Evolutionary conservation across 2,888 invertebrate species (phyloP), one percentile per base, ranked within the genome.

Genomic region (Cepaea hortensis): DNA sequence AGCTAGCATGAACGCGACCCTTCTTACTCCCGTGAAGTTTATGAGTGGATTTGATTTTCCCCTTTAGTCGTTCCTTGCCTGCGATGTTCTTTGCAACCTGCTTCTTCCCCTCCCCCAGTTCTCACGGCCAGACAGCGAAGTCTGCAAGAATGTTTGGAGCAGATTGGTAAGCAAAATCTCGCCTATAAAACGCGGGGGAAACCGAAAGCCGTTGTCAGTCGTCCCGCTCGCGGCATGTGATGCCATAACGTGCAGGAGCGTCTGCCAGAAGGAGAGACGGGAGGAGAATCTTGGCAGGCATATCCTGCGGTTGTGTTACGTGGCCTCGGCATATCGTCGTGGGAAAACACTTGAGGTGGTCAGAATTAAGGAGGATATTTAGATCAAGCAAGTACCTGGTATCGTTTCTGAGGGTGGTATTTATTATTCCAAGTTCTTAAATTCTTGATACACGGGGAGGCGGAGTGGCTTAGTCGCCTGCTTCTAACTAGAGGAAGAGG

Each of bases 1-100:
- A 55, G 23, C 20, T 11, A 62, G 84, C 76, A 18, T 35, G 84
- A 84, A 50, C 76, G 20, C 76, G 84, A 84, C 84, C 84, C 84
- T 62, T 73, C 65, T 48, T 76, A 75, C 76, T 61, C 72, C 73
- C 15, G 75, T 13, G 46, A 18, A 55, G 55, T 11, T 55, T 55
- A 55, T 11, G 48, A 68, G 70, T 81, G 81, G 70, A n/a, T 72
- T 48, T 81, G 81, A 70, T n/a, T 7, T 70, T 61, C 11, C 6
- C 46, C 18, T 15, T 20, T 20, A 50, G 81, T 70, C 81, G 75
- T 6, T 55, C 11, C 55, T 11, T 55, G n/a, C 35, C 35, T 35
- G 68, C 68, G 77, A 55, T 55, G 23, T 18, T 72, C 23, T 55
- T 35, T 35, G 13, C 18, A 35, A 73, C 35, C 61, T 46, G 35